Conservation (phyloP, 2,888 invertebrate species). For the Orchesella flavescens region DNA sequence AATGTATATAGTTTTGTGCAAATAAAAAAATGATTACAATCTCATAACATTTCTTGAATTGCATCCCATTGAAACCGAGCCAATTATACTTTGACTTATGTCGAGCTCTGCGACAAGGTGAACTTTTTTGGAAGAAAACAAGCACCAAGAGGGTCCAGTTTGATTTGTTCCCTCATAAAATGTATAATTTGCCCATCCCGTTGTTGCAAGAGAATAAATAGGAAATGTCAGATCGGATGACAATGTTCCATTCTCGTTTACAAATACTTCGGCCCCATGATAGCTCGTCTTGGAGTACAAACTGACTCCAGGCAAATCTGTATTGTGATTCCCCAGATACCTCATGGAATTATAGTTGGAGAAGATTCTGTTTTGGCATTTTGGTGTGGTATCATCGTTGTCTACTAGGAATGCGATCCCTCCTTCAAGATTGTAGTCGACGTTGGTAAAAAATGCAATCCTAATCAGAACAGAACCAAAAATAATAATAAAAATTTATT, state of each 20-base stretch:
- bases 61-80: slow-evolving; percentile 49
- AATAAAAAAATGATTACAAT: no score
- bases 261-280: slow-evolving; percentile 47
- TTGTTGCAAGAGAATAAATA: slow-evolving; percentile 31
- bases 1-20: no score
- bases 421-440: slow-evolving; percentile 46
- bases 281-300: slow-evolving; percentile 55
- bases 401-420: slow-evolving; percentile 48
- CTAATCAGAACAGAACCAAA: slow-evolving; percentile 24
- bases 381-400: slow-evolving; percentile 22
- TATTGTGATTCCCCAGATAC: slow-evolving; percentile 47
- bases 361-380: slow-evolving; percentile 50
- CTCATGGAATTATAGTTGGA: slow-evolving; percentile 49
- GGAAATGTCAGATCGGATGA: slow-evolving; percentile 6
- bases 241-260: slow-evolving; percentile 28
- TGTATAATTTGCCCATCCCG: slow-evolving; percentile 53
- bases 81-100: background rate
- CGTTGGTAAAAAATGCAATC: slow-evolving; percentile 47
- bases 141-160: slow-evolving; percentile 41
- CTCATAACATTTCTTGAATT: background rate
- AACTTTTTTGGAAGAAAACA: slow-evolving; percentile 37
- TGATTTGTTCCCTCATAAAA: slow-evolving; percentile 33
- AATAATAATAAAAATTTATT: background rate
- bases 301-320: slow-evolving; percentile 40
- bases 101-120: slow-evolving; percentile 22